Evolutionary conservation across 2,113 vertebrate genomes (phyloP).

Genomic region (Oxyura jamaicensis): DNA sequence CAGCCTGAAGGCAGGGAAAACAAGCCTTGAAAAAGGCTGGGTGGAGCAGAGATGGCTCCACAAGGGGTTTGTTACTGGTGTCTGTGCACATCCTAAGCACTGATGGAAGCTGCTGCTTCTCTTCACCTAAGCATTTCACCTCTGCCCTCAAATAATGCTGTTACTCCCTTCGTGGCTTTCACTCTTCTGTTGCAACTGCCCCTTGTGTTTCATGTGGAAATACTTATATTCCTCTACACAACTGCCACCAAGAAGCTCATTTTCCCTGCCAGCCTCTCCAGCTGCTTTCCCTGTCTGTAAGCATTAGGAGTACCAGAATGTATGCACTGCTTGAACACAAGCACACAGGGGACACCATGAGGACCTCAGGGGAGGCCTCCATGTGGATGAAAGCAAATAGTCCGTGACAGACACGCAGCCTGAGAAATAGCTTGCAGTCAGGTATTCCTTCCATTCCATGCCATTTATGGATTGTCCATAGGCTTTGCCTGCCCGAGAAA

Average conservation of each 20-base stretch:
- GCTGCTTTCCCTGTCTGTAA: conserved; percentile 33
- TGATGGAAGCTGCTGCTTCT: not conserved
- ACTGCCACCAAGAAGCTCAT: not conserved
- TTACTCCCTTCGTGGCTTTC: not conserved
- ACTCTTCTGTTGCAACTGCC: not conserved
- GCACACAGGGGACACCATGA: not conserved
- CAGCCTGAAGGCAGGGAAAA: not conserved
- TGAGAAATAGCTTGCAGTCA: conserved; percentile 6
- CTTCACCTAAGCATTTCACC: not conserved
- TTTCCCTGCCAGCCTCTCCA: conserved; percentile 29
- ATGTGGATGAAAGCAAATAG: not conserved
- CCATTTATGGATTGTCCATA: not conserved
- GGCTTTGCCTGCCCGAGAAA: not conserved
- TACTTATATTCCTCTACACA: not conserved
- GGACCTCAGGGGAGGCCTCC: not conserved
- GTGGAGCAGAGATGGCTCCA: not conserved
- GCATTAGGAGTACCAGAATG: not conserved
- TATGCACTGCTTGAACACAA: not conserved
- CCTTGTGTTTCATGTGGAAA: not conserved
- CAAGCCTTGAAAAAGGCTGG: not conserved
- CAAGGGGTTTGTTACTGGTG: not conserved
- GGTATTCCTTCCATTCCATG: not conserved
- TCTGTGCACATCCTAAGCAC: not conserved
- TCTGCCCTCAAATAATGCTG: not conserved
- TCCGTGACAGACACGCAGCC: not conserved